Base-by-base conservation (phyloP, 1,140 invertebrate genomes). In the Homarus americanus region DNA sequence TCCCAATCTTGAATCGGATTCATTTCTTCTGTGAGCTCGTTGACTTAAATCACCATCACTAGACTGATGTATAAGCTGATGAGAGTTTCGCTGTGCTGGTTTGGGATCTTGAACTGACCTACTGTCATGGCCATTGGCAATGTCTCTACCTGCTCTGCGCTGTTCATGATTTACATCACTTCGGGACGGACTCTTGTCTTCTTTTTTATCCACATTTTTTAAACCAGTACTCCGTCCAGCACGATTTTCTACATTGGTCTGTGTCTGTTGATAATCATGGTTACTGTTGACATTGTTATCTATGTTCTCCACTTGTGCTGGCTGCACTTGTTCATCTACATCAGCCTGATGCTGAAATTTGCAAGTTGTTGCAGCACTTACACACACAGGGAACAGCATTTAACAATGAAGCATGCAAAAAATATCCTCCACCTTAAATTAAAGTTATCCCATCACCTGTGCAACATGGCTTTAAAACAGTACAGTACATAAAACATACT, bases 21-120 rank as follows among this genome's bases (percentile, higher is more conserved):
- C 93, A 53, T 93, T 93, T 69, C 93, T 92, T 20, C 93, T 87
- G 72, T 93, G 93, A 63, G 72, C 87, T 41, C 91, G 76, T n/a
- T 82, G 75, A 28, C 73, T 76, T 40, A 58, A 79, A 66, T 87
- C 86, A 69, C 86, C 53, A 41, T 75, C 86, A 66, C 76, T 79
- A 20, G 53, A 58, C 38, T 87, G 86, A 40, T 53, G 53, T 17
- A 75, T 75, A 34, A 87, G 85, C 49, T 76, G 85, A 24, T 78
- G 85, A 20, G 85, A 78, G 36, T 76, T 76, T 41, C 73, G 40
- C 36, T 72, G 63, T 9, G 28, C 63, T 69, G 63, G 63, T 69
- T 69, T 69, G 28, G 63, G n/a, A 24, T 69, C 63, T 24, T 32
- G n/a, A 69, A 32, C 28, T 69, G 63, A 28, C 63, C 63, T 69